Evolutionary conservation across 2,113 vertebrate species (phyloP).

Genomic region (Zosterops borbonicus): DNA sequence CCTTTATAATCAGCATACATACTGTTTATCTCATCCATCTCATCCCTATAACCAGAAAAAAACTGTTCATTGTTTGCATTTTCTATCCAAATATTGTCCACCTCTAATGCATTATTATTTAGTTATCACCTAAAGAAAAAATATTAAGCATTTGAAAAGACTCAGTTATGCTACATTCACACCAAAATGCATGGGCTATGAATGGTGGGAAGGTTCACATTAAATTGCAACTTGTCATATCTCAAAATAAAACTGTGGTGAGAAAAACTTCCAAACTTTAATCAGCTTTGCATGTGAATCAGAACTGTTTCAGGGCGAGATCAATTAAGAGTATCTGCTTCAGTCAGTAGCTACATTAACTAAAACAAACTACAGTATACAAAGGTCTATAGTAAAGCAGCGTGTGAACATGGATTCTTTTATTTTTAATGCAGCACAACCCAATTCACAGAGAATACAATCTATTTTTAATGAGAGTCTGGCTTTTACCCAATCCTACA

Average conservation of each 20-base stretch:
- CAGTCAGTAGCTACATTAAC: constrained; percentile 38
- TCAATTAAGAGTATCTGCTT: constrained; percentile 29
- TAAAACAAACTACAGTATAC: background rate
- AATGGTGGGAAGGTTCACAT: background rate
- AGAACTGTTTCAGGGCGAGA: constrained; percentile 1
- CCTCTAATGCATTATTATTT: constrained; percentile 15
- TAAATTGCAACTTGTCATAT: background rate
- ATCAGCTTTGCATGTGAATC: constrained; percentile 27
- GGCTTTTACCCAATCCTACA: constrained; percentile 41
- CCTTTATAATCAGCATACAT: background rate
- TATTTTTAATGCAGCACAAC: constrained; percentile 32
- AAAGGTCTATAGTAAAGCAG: background rate
- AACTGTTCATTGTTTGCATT: background rate
- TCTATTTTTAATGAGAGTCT: constrained; percentile 57
- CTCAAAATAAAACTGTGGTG: background rate
- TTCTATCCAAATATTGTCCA: background rate
- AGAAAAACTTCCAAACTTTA: background rate
- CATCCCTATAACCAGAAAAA: background rate
- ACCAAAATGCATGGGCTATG: background rate
- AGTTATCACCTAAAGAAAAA: background rate
- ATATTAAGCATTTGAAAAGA: background rate
- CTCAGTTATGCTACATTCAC: background rate
- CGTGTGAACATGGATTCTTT: constrained; percentile 4
- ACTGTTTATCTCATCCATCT: background rate
- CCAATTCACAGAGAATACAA: background rate